These are phyloP conservation scores for Noturus placidus DNA, from an alignment of 2,113 vertebrate species.

Conservation along the genomic window DNA sequence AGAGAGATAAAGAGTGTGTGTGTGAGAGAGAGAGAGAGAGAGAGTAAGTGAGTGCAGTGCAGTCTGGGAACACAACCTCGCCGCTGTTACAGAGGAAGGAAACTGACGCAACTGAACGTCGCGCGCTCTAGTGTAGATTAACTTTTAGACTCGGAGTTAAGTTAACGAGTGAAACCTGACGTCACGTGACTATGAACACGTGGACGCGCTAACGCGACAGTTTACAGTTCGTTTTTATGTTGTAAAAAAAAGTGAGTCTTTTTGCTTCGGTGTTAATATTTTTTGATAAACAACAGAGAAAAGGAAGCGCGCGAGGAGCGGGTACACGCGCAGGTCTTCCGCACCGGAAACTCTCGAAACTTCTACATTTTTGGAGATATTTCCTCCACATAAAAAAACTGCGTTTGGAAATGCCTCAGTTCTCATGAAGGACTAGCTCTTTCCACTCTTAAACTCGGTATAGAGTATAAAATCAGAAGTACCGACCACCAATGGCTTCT, in stretches of 20 bases:
- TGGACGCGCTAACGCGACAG: background rate
- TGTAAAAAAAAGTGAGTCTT: too few relatives aligned
- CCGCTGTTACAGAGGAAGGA: slow-evolving; percentile 9
- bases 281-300: slow-evolving; percentile 61
- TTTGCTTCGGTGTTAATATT: background rate
- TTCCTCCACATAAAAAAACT: background rate
- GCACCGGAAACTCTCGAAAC: background rate
- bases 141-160: background rate
- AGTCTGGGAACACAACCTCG: background rate
- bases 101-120: background rate
- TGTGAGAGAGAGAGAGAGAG: slow-evolving; percentile 40
- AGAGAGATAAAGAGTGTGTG: too few relatives aligned
- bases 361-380: background rate
- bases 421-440: background rate
- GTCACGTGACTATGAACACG: too few relatives aligned
- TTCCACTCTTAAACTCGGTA: background rate
- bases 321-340: slow-evolving; percentile 50
- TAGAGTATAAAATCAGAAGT: background rate
- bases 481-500: slow-evolving; percentile 80
- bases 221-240: background rate
- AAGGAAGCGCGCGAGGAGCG: slow-evolving; percentile 66
- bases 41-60: background rate
- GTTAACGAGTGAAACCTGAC: background rate
- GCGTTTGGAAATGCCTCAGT: slow-evolving; percentile 18
- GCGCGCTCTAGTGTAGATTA: background rate